phyloP scores from a whole-genome alignment of 2,888 invertebrate species.

The Anodontia alba region DNA sequence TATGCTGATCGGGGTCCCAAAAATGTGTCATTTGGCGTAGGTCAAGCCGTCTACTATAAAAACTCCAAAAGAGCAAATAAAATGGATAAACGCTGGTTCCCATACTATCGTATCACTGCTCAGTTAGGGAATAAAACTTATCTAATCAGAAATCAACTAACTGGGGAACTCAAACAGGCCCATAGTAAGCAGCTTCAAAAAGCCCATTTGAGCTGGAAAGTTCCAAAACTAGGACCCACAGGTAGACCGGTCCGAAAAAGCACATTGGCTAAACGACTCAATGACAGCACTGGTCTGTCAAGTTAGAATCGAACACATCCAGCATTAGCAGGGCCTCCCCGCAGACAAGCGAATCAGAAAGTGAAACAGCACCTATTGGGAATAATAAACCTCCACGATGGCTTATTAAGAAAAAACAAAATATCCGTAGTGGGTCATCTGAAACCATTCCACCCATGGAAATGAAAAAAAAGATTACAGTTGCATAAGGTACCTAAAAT shows the following conservation, averaged over 20 bases:
- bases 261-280: neutral
- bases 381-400: neutral
- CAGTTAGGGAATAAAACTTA: neutral
- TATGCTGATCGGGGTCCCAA: neutral
- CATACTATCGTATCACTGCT: neutral
- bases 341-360: neutral
- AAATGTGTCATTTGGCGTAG: neutral
- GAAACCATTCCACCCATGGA: neutral
- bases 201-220: neutral
- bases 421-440: neutral
- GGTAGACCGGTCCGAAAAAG: neutral
- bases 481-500: neutral
- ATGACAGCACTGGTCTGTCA: neutral
- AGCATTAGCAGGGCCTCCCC: neutral
- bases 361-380: neutral
- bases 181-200: neutral
- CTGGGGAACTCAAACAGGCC: neutral
- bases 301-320: neutral
- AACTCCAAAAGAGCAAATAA: neutral
- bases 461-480: neutral
- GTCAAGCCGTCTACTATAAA: conserved; percentile 7
- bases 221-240: neutral
- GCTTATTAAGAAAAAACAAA: neutral
- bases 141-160: neutral
- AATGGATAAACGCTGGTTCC: neutral